These are phyloP conservation scores for Eugnorisma glareosa DNA, from an alignment of 2,888 invertebrate species.

Conservation along the genomic window DNA sequence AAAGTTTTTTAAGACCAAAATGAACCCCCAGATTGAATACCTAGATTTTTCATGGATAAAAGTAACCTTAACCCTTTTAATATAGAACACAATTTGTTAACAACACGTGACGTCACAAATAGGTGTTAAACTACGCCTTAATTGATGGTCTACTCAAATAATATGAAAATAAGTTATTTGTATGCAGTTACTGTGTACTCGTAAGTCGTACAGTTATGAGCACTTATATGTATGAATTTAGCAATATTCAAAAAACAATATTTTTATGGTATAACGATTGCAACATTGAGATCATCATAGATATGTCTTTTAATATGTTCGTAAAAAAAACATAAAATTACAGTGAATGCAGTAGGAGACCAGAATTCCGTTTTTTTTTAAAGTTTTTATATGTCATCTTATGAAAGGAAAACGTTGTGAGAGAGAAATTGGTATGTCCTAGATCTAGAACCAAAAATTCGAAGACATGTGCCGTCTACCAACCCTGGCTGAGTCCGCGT, in stretches of 20 bases:
- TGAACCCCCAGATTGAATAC: not conserved
- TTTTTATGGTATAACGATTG: not conserved
- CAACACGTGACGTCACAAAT: slow-evolving; percentile 34
- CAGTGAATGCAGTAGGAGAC: not conserved
- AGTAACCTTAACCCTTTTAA: slow-evolving; percentile 1
- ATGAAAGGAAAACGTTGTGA: not conserved
- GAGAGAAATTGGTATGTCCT: not conserved
- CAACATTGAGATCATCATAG: not conserved
- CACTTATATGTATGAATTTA: not conserved
- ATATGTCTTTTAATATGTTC: not conserved
- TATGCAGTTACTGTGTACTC: slow-evolving; percentile 10
- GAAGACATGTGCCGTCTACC: not conserved
- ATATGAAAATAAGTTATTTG: slow-evolving; percentile 29
- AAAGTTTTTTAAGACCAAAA: not conserved
- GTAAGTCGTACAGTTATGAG: not conserved
- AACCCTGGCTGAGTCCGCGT: not conserved
- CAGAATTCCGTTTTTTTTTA: not conserved
- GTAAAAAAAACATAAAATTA: not conserved
- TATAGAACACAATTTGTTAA: slow-evolving; percentile 11
- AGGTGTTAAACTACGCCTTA: slow-evolving; percentile 39
- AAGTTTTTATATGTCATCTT: not conserved
- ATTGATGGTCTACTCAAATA: slow-evolving; percentile 16
- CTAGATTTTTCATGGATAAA: not conserved
- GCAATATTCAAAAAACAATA: not conserved
- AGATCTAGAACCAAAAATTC: not conserved